Evolutionary conservation across 1,140 invertebrate species (phyloP).

Genomic region (Drosophila novamexicana): DNA sequence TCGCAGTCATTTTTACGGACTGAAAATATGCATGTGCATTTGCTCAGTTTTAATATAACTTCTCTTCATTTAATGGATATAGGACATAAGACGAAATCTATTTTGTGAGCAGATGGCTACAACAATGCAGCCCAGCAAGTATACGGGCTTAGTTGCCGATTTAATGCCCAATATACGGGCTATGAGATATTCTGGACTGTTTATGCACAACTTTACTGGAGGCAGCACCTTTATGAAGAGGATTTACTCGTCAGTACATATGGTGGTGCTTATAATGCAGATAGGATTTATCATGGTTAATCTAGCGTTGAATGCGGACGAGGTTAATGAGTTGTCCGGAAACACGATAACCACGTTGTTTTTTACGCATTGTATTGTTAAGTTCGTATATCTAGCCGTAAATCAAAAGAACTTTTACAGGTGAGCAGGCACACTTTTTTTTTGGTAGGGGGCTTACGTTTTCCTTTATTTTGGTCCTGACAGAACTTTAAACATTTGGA

Average conservation of each 20-base stretch:
- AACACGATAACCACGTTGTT: slow-evolving; percentile 93
- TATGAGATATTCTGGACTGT: slow-evolving; percentile 91
- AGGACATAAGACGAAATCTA: slow-evolving; percentile 27
- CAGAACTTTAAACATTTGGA: slow-evolving; percentile 91
- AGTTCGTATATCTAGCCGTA: slow-evolving; percentile 89
- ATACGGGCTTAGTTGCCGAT: slow-evolving; percentile 90
- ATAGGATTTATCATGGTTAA: slow-evolving; percentile 88
- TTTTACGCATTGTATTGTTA: slow-evolving; percentile 91
- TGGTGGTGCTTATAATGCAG: slow-evolving; percentile 88
- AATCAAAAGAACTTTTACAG: slow-evolving; percentile 91
- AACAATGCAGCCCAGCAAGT: slow-evolving; percentile 73
- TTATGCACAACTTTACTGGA: slow-evolving; percentile 91
- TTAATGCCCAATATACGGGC: slow-evolving; percentile 92
- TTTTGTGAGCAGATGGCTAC: slow-evolving; percentile 53
- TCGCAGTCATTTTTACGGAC: no score
- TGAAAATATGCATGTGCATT: no score
- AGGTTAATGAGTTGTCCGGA: slow-evolving; percentile 91
- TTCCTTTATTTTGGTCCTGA: background rate
- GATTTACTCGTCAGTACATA: slow-evolving; percentile 87
- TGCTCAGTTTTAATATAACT: no score
- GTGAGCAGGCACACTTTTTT: slow-evolving; percentile 77
- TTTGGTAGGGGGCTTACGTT: background rate
- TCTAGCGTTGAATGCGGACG: slow-evolving; percentile 89
- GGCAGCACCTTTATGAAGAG: slow-evolving; percentile 86
- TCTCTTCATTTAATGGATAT: slow-evolving; percentile 3